phyloP scores from a whole-genome alignment of 2,888 invertebrate genomes.

The Andrena camellia region DNA sequence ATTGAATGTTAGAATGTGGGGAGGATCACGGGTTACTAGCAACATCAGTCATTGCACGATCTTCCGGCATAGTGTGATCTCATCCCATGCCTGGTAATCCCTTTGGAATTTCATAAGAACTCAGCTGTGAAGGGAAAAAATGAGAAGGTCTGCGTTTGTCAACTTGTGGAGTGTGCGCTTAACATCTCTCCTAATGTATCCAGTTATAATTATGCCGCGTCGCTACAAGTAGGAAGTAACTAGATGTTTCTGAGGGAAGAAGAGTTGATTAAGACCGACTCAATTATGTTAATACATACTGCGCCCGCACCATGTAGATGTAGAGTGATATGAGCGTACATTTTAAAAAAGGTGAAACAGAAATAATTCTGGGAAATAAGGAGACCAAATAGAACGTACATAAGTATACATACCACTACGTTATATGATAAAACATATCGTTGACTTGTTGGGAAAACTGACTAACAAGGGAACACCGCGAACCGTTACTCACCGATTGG shows the following conservation, averaged over 20 bases:
- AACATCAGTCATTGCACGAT: constrained; percentile 18
- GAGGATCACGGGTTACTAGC: not conserved
- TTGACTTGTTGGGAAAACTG: no score
- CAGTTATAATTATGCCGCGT: constrained; percentile 6
- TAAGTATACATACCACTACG: no score
- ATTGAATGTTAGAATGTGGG: not conserved
- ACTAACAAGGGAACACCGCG: no score
- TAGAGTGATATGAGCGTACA: no score
- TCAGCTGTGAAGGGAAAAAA: constrained; percentile 19
- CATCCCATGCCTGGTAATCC: constrained; percentile 52
- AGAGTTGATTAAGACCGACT: not conserved
- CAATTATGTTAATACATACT: no score
- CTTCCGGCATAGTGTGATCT: constrained; percentile 46
- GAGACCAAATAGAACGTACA: not conserved
- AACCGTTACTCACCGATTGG: no score
- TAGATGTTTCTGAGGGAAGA: not conserved
- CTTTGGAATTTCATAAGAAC: constrained; percentile 51
- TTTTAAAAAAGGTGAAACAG: no score
- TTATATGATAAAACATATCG: no score
- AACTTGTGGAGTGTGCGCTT: constrained; percentile 1
- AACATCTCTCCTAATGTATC: constrained; percentile 35
- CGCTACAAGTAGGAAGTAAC: not conserved
- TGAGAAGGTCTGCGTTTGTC: constrained; percentile 36
- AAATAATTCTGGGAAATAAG: not conserved
- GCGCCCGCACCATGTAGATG: not conserved